phyloP scores from a whole-genome alignment of 2,797 vertebrate species.

The Enteromius mattozi region DNA sequence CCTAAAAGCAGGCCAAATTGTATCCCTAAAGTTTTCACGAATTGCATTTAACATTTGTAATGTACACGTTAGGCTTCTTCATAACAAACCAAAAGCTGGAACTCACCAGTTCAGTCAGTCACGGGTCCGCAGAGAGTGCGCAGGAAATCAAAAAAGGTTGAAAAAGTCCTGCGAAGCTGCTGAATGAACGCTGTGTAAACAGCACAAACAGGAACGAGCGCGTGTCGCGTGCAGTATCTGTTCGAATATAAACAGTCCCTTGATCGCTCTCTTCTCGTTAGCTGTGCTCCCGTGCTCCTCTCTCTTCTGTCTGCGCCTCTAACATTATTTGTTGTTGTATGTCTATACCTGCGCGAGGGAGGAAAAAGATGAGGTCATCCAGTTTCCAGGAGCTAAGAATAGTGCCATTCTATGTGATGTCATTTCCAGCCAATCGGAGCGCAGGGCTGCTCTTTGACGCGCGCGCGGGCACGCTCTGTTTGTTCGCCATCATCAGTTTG shows the following conservation, averaged over 20 bases:
- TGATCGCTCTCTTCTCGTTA: not conserved
- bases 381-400: conserved; percentile 74
- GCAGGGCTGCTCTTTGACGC: conserved; percentile 17
- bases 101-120: conserved; percentile 14
- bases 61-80: not conserved
- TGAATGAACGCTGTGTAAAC: not conserved
- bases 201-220: not conserved
- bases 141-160: conserved; percentile 9
- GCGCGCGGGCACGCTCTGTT: conserved; percentile 59
- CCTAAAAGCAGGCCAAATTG: not conserved
- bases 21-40: not conserved
- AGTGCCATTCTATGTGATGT: conserved; percentile 78
- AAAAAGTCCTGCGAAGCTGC: conserved; percentile 10
- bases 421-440: conserved; percentile 80
- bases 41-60: not conserved
- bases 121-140: conserved; percentile 4
- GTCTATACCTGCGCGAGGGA: conserved; percentile 62
- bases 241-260: not conserved
- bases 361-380: conserved; percentile 80
- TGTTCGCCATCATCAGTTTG: conserved; percentile 62
- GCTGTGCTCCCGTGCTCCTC: conserved; percentile 38
- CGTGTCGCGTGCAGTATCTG: not conserved
- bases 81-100: not conserved
- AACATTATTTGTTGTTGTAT: conserved; percentile 57
- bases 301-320: conserved; percentile 47